Evolutionary conservation across 2,888 invertebrate species (phyloP), one percentile per base, ranked within the genome.

Genomic region (Apoda limacodes): DNA sequence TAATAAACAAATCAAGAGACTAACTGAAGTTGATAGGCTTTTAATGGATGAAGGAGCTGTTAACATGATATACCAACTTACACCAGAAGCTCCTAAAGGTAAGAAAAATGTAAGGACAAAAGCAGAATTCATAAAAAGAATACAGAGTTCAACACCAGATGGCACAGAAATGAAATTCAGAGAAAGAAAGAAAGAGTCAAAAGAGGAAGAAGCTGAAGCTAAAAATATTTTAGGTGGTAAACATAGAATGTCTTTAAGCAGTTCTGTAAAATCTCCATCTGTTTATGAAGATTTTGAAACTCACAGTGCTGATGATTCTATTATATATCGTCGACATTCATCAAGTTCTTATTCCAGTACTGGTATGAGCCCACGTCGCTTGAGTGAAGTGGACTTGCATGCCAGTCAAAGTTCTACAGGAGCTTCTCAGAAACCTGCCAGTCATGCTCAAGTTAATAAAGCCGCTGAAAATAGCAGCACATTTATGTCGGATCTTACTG

Each of bases 41-140:
- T 69, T 93, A 37, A 90, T 89, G 70, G 93, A 93, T 58, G 93
- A 93, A 57, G 93, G 93, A 1, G 92, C 93, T 3, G 88, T 91
- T 2, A 93, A 93, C 63, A 89, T 93, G 86, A 76, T 93, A 22
- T 91, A 90, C 52, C 88, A 91, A 12, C 83, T 93, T 1, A 90
- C 92, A 47, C 72, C 76, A 23, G 81, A 81, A 50, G 78, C 78
- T 22, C 64, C 69, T 10, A 76, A 78, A 42, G 81, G 80, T 6
- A 76, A 65, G 43, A 76, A 74, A 48, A 82, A 80, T 45, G 69
- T 82, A 49, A 68, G 67, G 43, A 74, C 82, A 14, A 83, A 82
- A 64, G 82, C 85, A 12, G 85, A 85, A 48, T 71, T 86, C 39
- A 86, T 87, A 2, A 85, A 85, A 47, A 85, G 84, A 50, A 59